phyloP scores from a whole-genome alignment of 2,888 invertebrate genomes.

The Linnaemya vulpina region DNA sequence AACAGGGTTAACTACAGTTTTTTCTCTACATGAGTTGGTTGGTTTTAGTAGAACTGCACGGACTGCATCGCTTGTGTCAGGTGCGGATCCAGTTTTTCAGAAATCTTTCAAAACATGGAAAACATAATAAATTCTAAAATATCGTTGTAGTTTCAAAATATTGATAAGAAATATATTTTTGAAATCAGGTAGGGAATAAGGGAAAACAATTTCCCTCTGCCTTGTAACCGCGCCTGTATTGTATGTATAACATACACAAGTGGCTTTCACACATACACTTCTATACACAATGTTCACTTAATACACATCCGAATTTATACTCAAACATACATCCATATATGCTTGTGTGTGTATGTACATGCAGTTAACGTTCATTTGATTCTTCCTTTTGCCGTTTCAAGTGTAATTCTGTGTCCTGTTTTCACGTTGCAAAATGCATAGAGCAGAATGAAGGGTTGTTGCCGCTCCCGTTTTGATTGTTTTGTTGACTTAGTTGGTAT shows the following conservation, averaged over 20 bases:
- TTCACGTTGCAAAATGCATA: conserved; percentile 23
- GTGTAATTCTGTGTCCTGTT: conserved; percentile 47
- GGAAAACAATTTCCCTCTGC: not conserved
- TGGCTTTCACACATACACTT: not conserved
- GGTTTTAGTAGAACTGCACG: conserved; percentile 5
- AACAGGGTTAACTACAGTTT: conserved; percentile 15
- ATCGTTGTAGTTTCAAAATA: too few species aligned
- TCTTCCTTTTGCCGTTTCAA: conserved; percentile 42
- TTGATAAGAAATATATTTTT: not conserved
- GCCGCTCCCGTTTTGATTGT: conserved; percentile 12
- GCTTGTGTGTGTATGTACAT: not conserved
- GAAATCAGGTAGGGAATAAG: not conserved
- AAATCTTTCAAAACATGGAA: too few species aligned
- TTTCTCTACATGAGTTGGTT: not conserved
- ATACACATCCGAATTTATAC: too few species aligned
- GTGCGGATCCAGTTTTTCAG: not conserved
- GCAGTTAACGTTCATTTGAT: conserved; percentile 22
- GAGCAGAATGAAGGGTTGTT: conserved; percentile 26
- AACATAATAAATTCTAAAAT: too few species aligned
- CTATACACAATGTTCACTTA: not conserved
- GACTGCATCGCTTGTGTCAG: conserved; percentile 8
- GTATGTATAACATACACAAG: not conserved
- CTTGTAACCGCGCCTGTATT: not conserved
- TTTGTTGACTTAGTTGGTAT: conserved; percentile 20
- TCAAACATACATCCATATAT: not conserved